Percentiles rank a stretch among this genome's conserved stretches.
phyloP scores from a whole-genome alignment of 1,140 invertebrate species.

The Neuroterus valhalla region DNA sequence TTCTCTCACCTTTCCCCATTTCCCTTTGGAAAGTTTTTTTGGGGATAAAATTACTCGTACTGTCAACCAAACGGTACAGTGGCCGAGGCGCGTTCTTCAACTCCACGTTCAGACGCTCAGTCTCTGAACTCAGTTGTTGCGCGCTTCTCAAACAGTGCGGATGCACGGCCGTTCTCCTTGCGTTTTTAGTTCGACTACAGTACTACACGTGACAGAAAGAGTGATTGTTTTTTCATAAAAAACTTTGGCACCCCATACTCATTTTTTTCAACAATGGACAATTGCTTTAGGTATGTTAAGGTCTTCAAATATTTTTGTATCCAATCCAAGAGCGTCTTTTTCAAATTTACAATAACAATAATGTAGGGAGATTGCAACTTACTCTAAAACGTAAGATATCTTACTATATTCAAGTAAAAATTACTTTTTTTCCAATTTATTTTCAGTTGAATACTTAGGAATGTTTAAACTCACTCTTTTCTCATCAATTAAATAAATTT shows the following conservation, averaged over 20 bases:
- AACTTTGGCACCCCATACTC: background rate
- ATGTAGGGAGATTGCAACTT: too few species aligned
- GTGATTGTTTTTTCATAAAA: constrained; percentile 9
- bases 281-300: background rate
- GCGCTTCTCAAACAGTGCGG: constrained; percentile 43
- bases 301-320: too few species aligned
- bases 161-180: constrained; percentile 16
- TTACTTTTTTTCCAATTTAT: too few species aligned
- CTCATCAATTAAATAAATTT: too few species aligned
- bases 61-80: constrained; percentile 50
- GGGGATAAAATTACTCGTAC: background rate
- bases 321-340: too few species aligned
- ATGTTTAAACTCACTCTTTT: too few species aligned
- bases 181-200: constrained; percentile 22
- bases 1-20: too few species aligned
- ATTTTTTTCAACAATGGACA: constrained; percentile 9
- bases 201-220: constrained; percentile 16
- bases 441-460: too few species aligned
- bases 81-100: constrained; percentile 43
- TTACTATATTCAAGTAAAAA: too few species aligned
- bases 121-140: constrained; percentile 51
- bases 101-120: constrained; percentile 33
- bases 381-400: too few species aligned
- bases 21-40: too few species aligned
- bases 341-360: too few species aligned